phyloP scores from a whole-genome alignment of 1,140 invertebrate species.

The Drosophila oshimai region DNA sequence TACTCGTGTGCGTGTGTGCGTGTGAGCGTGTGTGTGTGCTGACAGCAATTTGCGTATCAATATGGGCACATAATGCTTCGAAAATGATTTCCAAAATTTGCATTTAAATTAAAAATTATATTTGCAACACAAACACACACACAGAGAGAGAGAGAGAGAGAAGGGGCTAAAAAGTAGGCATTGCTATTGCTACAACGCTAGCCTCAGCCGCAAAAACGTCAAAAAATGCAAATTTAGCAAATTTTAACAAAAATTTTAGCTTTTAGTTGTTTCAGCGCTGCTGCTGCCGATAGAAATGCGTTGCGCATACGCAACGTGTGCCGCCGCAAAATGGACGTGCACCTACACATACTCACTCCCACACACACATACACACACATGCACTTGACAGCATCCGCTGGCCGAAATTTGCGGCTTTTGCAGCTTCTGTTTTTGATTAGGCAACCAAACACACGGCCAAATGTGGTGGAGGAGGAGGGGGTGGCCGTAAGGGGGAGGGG shows the following conservation, averaged over 20 bases:
- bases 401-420: constrained; percentile 62
- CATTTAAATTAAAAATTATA: constrained; percentile 81
- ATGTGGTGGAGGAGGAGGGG: background rate
- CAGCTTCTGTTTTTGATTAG: constrained; percentile 77
- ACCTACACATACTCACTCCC: background rate
- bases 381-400: constrained; percentile 32
- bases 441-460: constrained; percentile 28
- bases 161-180: background rate
- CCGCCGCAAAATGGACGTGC: constrained; percentile 50
- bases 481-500: too few relatives aligned
- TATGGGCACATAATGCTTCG: constrained; percentile 80
- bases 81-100: constrained; percentile 81
- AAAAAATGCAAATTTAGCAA: constrained; percentile 80
- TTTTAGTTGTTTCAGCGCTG: constrained; percentile 69
- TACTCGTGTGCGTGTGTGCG: background rate
- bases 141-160: background rate
- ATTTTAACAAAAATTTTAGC: constrained; percentile 71
- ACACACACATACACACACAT: background rate
- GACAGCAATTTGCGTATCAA: constrained; percentile 81
- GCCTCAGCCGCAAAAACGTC: constrained; percentile 46
- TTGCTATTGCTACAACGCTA: constrained; percentile 20
- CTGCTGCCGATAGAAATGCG: constrained; percentile 43
- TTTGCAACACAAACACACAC: constrained; percentile 75
- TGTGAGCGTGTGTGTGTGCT: constrained; percentile 55
- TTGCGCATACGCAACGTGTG: constrained; percentile 74